phyloP scores from a whole-genome alignment of 1,140 invertebrate genomes.

The Ephestia elutella region DNA sequence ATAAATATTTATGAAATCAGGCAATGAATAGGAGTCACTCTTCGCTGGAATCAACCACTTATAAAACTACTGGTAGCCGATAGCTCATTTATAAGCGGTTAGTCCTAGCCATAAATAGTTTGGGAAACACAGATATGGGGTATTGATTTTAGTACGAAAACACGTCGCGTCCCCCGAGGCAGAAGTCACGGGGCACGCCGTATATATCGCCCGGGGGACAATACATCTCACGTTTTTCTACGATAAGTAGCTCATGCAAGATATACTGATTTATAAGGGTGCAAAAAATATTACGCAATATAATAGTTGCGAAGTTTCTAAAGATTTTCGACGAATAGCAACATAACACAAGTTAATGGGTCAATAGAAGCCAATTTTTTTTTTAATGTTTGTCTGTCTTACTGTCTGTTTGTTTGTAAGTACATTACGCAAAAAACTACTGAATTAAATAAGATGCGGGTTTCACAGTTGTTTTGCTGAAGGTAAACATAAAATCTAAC shows the following conservation, averaged over 20 bases:
- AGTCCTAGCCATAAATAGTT: neutral
- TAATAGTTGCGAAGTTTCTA: neutral
- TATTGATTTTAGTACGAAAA: conserved; percentile 17
- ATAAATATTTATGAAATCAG: too few species aligned
- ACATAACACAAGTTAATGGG: too few species aligned
- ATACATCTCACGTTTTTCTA: conserved; percentile 38
- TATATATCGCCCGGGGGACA: conserved; percentile 39
- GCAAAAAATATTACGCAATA: conserved; percentile 23
- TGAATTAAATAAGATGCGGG: too few species aligned
- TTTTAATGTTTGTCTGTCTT: too few species aligned
- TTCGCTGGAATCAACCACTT: too few species aligned
- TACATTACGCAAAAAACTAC: too few species aligned
- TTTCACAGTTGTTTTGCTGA: too few species aligned
- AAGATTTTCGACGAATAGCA: neutral
- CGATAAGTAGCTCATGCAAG: conserved; percentile 43
- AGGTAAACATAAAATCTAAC: too few species aligned
- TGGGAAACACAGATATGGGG: neutral
- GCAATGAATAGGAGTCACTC: too few species aligned
- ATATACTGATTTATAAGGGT: conserved; percentile 43
- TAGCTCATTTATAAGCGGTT: neutral
- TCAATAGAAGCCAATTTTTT: too few species aligned
- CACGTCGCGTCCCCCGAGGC: conserved; percentile 20
- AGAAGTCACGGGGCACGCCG: conserved; percentile 29
- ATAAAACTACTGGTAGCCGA: too few species aligned
- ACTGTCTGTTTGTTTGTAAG: too few species aligned